Percentiles rank a stretch among this genome's conserved stretches.
Conservation (phyloP, 2,797 vertebrate species). For the Rhinoraja longicauda region DNA sequence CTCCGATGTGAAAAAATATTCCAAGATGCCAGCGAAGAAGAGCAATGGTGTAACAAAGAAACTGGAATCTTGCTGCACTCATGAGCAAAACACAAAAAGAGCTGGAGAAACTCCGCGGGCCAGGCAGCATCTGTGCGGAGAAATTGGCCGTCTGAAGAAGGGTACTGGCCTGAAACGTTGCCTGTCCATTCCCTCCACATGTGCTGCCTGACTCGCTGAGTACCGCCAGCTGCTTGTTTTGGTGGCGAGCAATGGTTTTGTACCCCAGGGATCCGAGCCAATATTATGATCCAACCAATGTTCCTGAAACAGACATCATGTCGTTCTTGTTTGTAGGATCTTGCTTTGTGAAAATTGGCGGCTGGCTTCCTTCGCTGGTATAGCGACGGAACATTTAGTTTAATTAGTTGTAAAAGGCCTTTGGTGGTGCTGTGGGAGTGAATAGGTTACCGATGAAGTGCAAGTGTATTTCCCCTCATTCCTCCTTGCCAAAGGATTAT, state of each 20-base stretch:
- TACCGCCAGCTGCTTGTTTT: too few species aligned
- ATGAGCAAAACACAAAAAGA: too few species aligned
- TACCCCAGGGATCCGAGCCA: not conserved
- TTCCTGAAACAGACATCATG: not conserved
- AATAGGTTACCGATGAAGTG: not conserved
- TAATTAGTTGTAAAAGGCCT: not conserved
- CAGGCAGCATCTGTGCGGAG: too few species aligned
- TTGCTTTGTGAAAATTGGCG: not conserved
- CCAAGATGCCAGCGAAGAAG: not conserved
- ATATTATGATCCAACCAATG: not conserved
- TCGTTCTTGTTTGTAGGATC: not conserved
- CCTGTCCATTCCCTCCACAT: too few species aligned
- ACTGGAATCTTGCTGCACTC: too few species aligned
- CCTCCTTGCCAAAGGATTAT: not conserved
- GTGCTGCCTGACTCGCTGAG: too few species aligned
- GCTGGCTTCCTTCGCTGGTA: not conserved
- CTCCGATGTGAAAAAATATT: not conserved
- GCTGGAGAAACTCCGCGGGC: too few species aligned
- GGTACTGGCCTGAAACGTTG: too few species aligned
- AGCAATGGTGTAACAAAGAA: not conserved
- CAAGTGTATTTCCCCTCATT: not conserved
- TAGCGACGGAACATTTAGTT: not conserved
- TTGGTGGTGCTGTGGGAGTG: not conserved
- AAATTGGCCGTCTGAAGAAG: too few species aligned
- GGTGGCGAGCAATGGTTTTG: not conserved